Conservation (phyloP, 2,113 vertebrate species). For the Rhinopomastus cyanomelas region DNA sequence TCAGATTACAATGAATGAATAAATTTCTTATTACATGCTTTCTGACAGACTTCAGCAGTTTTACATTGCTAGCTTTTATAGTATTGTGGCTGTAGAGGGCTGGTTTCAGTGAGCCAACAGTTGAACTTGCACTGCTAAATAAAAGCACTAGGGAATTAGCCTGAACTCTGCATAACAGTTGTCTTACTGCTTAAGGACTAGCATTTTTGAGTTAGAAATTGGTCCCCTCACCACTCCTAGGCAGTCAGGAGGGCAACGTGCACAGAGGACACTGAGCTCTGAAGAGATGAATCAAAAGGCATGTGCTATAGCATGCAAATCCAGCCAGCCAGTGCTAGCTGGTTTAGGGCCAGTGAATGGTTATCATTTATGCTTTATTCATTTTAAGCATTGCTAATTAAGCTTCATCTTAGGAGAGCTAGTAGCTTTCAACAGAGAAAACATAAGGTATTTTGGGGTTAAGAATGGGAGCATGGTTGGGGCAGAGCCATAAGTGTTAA, state of each 20-base stretch:
- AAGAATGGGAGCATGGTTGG: background rate
- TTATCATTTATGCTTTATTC: background rate
- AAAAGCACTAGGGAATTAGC: background rate
- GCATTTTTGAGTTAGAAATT: background rate
- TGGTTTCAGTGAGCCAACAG: background rate
- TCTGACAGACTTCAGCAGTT: background rate
- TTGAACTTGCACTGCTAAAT: background rate
- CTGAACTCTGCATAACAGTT: background rate
- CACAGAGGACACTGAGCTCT: background rate
- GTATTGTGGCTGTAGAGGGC: background rate
- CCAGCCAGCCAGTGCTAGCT: background rate
- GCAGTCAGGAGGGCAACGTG: background rate
- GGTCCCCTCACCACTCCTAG: background rate
- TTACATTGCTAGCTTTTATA: background rate
- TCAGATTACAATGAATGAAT: background rate
- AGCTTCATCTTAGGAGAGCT: background rate
- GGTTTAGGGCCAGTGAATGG: background rate
- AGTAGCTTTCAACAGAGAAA: background rate
- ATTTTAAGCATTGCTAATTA: background rate
- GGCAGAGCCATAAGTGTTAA: background rate
- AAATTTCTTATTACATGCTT: background rate
- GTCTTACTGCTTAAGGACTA: background rate
- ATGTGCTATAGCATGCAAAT: fast-evolving
- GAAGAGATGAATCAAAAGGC: background rate
- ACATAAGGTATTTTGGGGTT: background rate